Conservation (phyloP, 2,113 vertebrate genomes). For the Actenoides hombroni region DNA sequence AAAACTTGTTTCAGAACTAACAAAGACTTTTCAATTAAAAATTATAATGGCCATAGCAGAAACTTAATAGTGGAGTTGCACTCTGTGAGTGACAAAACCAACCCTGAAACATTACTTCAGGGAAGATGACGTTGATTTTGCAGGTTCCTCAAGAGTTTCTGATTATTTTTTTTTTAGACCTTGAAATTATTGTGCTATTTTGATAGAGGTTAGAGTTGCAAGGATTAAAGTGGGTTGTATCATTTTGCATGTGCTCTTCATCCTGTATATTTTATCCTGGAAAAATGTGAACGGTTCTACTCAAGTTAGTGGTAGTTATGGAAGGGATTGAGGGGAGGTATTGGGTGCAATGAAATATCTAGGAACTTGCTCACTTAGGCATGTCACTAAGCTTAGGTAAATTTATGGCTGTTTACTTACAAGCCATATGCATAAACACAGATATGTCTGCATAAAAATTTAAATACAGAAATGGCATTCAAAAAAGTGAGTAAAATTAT, state of each 20-base stretch:
- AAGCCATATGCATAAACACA: not conserved
- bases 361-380: not conserved
- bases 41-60: not conserved
- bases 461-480: not conserved
- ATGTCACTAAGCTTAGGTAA: not conserved
- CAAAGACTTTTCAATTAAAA: not conserved
- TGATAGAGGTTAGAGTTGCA: not conserved
- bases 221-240: not conserved
- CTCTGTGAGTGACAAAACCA: not conserved
- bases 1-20: not conserved
- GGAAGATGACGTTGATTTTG: not conserved
- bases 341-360: not conserved
- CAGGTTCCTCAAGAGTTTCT: not conserved
- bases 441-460: not conserved
- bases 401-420: not conserved
- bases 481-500: not conserved
- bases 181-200: not conserved
- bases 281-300: not conserved
- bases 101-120: not conserved
- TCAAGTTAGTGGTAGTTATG: not conserved
- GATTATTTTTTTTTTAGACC: not conserved
- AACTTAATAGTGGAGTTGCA: not conserved
- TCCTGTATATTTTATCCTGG: not conserved
- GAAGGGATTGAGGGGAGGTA: rapidly evolving
- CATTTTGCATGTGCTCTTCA: not conserved